A percentile compares a stretch with the other conserved stretches of the same genome.
Evolutionary conservation across 2,888 invertebrate species (phyloP).

Genomic region (Mellilla xanthometata): DNA sequence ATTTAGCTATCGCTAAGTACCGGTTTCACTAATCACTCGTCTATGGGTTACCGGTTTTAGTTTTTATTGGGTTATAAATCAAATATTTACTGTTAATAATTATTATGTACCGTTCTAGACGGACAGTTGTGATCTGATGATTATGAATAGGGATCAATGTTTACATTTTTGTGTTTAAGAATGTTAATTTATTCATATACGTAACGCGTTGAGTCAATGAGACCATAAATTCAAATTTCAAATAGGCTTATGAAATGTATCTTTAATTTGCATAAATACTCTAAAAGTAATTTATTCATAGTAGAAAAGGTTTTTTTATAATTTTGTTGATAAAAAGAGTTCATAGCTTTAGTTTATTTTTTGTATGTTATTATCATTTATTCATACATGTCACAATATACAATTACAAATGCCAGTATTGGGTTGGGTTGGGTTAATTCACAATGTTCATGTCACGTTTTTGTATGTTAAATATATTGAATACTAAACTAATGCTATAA

Average conservation of each 20-base stretch:
- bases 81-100: slow-evolving; percentile 31
- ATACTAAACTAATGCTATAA: too few species aligned
- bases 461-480: too few species aligned
- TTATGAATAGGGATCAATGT: slow-evolving; percentile 4
- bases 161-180: neutral
- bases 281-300: neutral
- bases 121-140: slow-evolving; percentile 10
- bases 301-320: too few species aligned
- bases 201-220: slow-evolving; percentile 8
- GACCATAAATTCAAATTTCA: slow-evolving; percentile 11
- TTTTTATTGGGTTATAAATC: slow-evolving; percentile 26
- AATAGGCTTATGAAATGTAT: slow-evolving; percentile 4
- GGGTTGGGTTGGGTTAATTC: too few species aligned
- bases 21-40: slow-evolving; percentile 13
- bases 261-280: neutral
- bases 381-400: too few species aligned
- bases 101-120: slow-evolving; percentile 20
- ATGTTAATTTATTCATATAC: slow-evolving; percentile 10
- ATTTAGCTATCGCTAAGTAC: slow-evolving; percentile 10
- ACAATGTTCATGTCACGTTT: too few species aligned
- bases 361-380: too few species aligned
- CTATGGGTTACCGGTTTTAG: slow-evolving; percentile 13
- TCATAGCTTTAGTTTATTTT: too few species aligned
- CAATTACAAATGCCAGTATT: too few species aligned
- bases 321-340: too few species aligned